Conservation (phyloP, 2,888 invertebrate species). For the Pachydiplax longipennis region DNA sequence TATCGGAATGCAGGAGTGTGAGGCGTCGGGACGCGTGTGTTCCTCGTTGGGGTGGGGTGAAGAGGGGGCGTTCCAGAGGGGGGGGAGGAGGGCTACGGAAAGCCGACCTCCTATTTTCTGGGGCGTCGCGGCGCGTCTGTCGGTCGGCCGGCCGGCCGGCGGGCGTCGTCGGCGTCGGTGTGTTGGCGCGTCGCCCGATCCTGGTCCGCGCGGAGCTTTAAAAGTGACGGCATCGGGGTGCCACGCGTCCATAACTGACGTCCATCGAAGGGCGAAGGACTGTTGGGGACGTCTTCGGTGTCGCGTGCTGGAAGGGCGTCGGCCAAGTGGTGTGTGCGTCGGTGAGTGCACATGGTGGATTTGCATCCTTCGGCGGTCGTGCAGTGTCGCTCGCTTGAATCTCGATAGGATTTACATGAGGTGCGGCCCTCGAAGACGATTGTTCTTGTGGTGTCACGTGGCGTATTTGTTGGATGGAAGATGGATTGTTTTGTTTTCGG, state of each 20-base stretch:
- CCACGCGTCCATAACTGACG: slow-evolving; percentile 26
- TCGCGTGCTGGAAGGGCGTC: not conserved
- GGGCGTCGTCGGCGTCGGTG: slow-evolving; percentile 37
- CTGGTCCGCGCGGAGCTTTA: slow-evolving; percentile 29
- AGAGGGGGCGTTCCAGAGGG: not conserved
- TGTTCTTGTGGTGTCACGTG: no score
- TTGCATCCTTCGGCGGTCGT: no score
- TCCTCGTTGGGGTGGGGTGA: no score
- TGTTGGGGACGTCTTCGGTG: not conserved
- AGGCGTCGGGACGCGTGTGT: not conserved
- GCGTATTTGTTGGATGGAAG: no score
- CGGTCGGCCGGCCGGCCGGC: slow-evolving; percentile 36
- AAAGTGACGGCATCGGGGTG: slow-evolving; percentile 30
- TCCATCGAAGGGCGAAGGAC: not conserved
- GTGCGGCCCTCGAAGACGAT: no score
- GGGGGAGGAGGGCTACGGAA: slow-evolving; percentile 12
- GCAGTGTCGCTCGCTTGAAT: no score
- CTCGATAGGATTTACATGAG: no score
- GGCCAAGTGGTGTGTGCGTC: not conserved
- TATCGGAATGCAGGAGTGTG: slow-evolving; percentile 16
- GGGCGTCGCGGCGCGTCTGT: slow-evolving; percentile 40
- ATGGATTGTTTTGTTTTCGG: no score
- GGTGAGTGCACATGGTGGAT: not conserved
- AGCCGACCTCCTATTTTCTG: slow-evolving; percentile 42
- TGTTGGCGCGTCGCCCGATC: slow-evolving; percentile 38